phyloP scores from a whole-genome alignment of 2,797 vertebrate species.

The Graptemys geographica region DNA sequence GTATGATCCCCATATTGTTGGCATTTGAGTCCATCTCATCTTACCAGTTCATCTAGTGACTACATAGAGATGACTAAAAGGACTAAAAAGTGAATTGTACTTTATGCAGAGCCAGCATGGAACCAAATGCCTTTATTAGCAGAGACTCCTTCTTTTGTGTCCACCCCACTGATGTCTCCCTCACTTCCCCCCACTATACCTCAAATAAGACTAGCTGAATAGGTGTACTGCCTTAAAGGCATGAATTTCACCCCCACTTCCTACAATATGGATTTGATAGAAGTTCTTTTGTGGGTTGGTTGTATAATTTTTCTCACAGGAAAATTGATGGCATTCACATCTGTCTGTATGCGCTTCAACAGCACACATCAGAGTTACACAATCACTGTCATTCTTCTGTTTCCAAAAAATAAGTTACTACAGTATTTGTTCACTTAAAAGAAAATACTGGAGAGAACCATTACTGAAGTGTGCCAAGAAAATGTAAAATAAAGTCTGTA shows the following conservation, averaged over 20 bases:
- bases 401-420: slow-evolving; percentile 41
- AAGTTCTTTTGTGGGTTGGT: background rate
- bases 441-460: slow-evolving; percentile 25
- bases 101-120: background rate
- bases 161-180: background rate
- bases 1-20: background rate
- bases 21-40: background rate
- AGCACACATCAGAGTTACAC: background rate
- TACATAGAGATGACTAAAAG: background rate
- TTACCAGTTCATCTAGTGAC: background rate
- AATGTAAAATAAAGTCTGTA: slow-evolving; percentile 9
- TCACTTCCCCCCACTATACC: background rate
- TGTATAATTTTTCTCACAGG: background rate
- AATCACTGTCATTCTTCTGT: slow-evolving; percentile 4
- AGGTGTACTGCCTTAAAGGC: background rate
- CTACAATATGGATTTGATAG: background rate
- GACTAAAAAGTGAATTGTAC: background rate
- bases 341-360: background rate
- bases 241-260: background rate
- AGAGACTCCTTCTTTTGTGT: background rate
- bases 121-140: background rate
- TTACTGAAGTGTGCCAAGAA: slow-evolving; percentile 8
- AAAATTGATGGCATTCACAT: background rate
- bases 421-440: background rate
- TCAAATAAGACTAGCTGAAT: background rate